Evolutionary conservation across 2,797 vertebrate species (phyloP).

Genomic region (Geotrypetes seraphini): DNA sequence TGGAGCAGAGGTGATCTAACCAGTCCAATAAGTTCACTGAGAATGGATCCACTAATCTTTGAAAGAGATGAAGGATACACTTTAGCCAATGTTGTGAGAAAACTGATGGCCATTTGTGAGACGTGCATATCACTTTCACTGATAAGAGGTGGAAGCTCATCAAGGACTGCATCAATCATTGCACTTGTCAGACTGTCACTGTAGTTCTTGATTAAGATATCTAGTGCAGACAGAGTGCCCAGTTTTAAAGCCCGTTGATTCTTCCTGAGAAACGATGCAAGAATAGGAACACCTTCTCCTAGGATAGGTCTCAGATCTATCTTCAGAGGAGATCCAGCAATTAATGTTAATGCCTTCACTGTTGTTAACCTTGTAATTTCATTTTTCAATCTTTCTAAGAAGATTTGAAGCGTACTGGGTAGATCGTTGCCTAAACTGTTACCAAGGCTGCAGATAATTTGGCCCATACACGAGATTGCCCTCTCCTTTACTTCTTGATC

Average conservation of each 20-base stretch:
- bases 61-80: slow-evolving; percentile 92
- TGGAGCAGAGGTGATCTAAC: slow-evolving; percentile 92
- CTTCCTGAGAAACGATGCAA: slow-evolving; percentile 95
- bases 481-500: slow-evolving; percentile 98
- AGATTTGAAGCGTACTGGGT: slow-evolving; percentile 89
- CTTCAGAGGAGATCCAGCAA: slow-evolving; percentile 87
- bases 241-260: slow-evolving; percentile 94
- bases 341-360: slow-evolving; percentile 90
- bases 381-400: slow-evolving; percentile 92
- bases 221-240: slow-evolving; percentile 85
- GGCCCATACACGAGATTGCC: slow-evolving; percentile 97
- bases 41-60: slow-evolving; percentile 89
- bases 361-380: slow-evolving; percentile 95
- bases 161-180: slow-evolving; percentile 95
- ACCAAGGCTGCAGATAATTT: slow-evolving; percentile 93
- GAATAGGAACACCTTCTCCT: slow-evolving; percentile 90
- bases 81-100: slow-evolving; percentile 89
- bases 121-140: slow-evolving; percentile 98
- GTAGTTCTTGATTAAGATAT: slow-evolving; percentile 90
- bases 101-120: slow-evolving; percentile 96
- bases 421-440: slow-evolving; percentile 85
- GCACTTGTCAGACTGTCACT: slow-evolving; percentile 81
- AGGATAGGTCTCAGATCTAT: slow-evolving; percentile 88
- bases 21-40: slow-evolving; percentile 87
- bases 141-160: slow-evolving; percentile 93